These are phyloP conservation scores for Loriculus beryllinus DNA, from an alignment of 2,797 vertebrate species.

Conservation along the genomic window DNA sequence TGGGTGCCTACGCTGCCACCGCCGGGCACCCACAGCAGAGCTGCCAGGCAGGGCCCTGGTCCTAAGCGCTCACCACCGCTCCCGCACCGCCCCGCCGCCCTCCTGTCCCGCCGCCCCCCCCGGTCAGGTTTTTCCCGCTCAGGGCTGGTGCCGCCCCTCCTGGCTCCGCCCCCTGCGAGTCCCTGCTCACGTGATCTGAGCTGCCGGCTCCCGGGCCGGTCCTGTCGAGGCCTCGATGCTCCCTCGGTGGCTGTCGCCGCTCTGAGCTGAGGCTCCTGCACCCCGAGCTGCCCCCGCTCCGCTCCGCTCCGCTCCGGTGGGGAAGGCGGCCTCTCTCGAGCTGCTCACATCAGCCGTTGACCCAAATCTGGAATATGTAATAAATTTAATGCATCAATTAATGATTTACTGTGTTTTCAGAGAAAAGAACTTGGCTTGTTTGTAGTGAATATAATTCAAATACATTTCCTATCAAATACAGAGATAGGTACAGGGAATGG, in stretches of 20 bases:
- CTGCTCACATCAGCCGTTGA: background rate
- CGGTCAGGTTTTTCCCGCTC: too few relatives aligned
- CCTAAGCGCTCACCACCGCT: too few relatives aligned
- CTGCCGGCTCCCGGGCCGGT: too few relatives aligned
- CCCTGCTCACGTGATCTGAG: too few relatives aligned
- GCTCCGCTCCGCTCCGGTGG: too few relatives aligned
- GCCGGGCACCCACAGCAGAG: background rate
- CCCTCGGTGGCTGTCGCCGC: accelerated
- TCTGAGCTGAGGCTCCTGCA: too few relatives aligned
- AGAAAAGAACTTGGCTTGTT: background rate
- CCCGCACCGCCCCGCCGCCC: too few relatives aligned
- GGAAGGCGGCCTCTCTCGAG: too few relatives aligned
- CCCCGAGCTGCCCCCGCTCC: too few relatives aligned
- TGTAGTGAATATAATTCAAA: background rate
- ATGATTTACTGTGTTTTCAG: background rate
- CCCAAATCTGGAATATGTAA: background rate
- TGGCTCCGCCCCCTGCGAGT: background rate
- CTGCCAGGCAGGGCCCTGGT: accelerated
- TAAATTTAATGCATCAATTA: background rate
- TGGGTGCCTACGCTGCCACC: background rate
- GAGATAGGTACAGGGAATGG: background rate
- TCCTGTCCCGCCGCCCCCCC: accelerated
- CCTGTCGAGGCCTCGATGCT: too few relatives aligned
- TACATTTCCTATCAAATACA: background rate
- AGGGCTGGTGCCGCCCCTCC: too few relatives aligned